These are phyloP conservation scores for Suncus etruscus DNA, from an alignment of 2,113 vertebrate genomes.

Conservation along the genomic window DNA sequence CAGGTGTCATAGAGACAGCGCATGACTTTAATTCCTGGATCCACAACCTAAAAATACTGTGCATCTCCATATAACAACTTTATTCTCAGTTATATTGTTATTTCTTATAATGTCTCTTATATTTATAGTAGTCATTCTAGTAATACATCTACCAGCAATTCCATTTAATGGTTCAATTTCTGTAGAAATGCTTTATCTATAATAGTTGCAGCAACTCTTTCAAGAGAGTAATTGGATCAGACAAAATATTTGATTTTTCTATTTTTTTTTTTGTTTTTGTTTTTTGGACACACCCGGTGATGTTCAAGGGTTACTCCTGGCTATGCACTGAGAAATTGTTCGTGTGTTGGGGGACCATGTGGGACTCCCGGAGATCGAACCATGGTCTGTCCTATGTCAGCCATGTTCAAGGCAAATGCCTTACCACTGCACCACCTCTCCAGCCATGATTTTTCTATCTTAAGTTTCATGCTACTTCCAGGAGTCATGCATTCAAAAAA, in stretches of 20 bases:
- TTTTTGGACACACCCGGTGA: no score
- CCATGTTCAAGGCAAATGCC: no score
- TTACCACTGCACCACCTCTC: no score
- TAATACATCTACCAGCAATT: neutral
- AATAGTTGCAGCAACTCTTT: neutral
- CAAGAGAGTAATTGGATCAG: neutral
- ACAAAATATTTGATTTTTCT: conserved; percentile 30
- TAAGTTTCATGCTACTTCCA: neutral
- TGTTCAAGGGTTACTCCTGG: no score
- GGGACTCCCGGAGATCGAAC: no score
- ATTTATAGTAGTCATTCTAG: no score
- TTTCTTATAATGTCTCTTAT: neutral
- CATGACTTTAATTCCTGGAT: neutral
- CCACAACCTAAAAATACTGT: neutral
- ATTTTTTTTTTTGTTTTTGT: no score
- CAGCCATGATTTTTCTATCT: conserved; percentile 2
- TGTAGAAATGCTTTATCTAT: conserved; percentile 3
- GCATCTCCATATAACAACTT: neutral
- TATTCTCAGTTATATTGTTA: neutral
- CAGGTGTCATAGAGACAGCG: neutral
- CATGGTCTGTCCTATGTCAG: no score
- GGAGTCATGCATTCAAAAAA: neutral
- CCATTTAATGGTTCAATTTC: conserved; percentile 3
- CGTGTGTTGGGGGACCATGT: no score
- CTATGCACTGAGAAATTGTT: no score